phyloP scores from a whole-genome alignment of 2,797 vertebrate genomes.

The Lutra lutra region DNA sequence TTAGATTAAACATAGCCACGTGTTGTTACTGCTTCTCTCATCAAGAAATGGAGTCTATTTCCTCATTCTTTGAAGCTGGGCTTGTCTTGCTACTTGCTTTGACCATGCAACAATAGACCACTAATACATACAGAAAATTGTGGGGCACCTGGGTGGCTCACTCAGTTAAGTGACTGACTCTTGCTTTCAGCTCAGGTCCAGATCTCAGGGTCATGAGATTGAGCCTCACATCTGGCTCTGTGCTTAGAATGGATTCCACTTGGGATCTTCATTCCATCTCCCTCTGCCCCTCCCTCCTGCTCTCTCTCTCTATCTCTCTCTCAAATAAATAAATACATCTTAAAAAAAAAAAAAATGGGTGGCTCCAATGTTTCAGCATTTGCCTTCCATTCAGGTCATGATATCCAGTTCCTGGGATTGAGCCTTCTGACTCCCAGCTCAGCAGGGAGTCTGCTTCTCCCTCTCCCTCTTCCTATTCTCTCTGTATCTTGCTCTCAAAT shows the following conservation, averaged over 20 bases:
- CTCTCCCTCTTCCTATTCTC: not conserved
- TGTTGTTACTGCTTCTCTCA: not conserved
- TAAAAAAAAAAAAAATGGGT: not conserved
- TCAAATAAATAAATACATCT: not conserved
- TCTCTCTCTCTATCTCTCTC: not conserved
- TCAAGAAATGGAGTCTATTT: not conserved
- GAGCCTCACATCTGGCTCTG: not conserved
- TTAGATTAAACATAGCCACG: not conserved
- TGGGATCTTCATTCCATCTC: not conserved
- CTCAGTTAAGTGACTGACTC: not conserved
- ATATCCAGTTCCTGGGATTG: too few species aligned
- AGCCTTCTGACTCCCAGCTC: not conserved
- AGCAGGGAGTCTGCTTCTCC: not conserved
- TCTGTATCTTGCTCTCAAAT: too few species aligned
- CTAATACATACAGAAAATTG: not conserved
- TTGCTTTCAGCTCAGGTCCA: not conserved
- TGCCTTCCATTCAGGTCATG: too few species aligned
- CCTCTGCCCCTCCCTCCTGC: not conserved
- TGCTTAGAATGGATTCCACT: not conserved
- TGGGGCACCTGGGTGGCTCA: not conserved
- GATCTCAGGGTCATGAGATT: not conserved
- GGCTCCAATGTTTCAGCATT: too few species aligned
- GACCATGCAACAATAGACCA: not conserved
- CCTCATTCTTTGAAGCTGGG: not conserved
- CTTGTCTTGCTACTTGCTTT: not conserved